A percentile compares a stretch with the other conserved stretches of the same genome.
Conservation (phyloP, 2,797 vertebrate genomes). For the Loriculus beryllinus region DNA sequence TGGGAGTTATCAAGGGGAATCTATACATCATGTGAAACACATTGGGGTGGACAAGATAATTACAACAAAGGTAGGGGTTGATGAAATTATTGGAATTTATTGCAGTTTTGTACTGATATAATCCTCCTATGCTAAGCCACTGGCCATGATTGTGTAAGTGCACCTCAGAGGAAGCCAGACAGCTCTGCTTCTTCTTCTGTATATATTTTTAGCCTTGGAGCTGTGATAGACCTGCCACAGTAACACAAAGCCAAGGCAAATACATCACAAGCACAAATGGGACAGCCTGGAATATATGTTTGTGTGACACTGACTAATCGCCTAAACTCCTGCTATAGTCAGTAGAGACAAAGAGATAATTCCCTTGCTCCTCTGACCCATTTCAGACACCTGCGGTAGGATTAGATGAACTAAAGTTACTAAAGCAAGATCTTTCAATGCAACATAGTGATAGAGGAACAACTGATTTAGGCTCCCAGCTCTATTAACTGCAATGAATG, state of each 20-base stretch:
- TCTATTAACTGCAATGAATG: not conserved
- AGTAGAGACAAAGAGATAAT: not conserved
- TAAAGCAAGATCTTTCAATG: not conserved
- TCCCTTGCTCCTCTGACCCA: rapidly evolving
- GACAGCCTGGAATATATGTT: not conserved
- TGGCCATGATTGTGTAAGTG: not conserved
- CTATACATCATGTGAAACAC: not conserved
- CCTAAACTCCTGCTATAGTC: not conserved
- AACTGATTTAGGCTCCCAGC: not conserved
- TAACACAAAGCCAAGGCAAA: not conserved
- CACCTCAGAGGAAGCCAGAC: not conserved
- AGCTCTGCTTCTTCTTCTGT: not conserved
- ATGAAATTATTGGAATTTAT: not conserved
- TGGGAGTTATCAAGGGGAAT: not conserved
- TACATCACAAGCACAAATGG: not conserved
- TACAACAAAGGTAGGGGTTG: not conserved
- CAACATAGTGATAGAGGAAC: not conserved
- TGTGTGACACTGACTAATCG: not conserved
- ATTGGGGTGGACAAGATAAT: not conserved
- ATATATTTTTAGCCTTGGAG: not conserved
- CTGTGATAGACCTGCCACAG: not conserved
- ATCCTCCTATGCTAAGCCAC: not conserved
- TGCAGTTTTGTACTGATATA: not conserved
- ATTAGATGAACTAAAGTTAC: not conserved
- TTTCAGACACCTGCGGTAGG: not conserved